Evolutionary conservation across 2,888 invertebrate species (phyloP), one percentile per base, ranked within the genome.

Genomic region (Caenorhabditis uteleia): DNA sequence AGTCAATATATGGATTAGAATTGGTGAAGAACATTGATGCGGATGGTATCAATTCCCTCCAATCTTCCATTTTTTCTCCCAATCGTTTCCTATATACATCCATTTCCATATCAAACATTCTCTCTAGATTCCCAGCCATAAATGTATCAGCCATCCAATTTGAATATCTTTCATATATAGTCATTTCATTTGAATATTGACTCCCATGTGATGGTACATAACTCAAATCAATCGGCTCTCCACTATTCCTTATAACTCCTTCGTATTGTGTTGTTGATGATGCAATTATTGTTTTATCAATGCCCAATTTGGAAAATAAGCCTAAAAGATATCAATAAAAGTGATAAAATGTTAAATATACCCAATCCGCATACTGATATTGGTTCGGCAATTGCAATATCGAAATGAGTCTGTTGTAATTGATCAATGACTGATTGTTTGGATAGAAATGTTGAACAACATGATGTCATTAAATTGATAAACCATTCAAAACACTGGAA

Each of bases 1-100:
- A 70, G 34, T 70, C 61, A 10, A 70, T 21, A 46, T 55, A 65
- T 16, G 64, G 70, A 42, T 68, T 70, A n/a, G 67, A 53, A 48
- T 70, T 70, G 8, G 61, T 56, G 25, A 61, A 61, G 7, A 38
- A 34, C 4, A 53, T n/a, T 26, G 53, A 53, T 14, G 53, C 43
- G 3, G 43, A 43, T 12, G 44, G 21, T n/a, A 53, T 8, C 7
- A 53, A 45, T 2, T 38, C 38, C 23, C 25, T 21, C 40, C 40
- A 40, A 2, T n/a, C 7, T 4, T 21, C 12, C 3, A 40, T 25
- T 40, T 40, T 25, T 23, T 40, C 14, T 2, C 44, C 43, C 8
- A 36, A 36, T 2, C 20, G n/a, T 18, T 31, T 31, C 12, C 43
- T 23, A 18, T 51, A 51, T 10, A 44, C 16, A 5, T 34, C n/a